Conservation (phyloP, 2,113 vertebrate genomes). For the Protomyctophum bolini region DNA sequence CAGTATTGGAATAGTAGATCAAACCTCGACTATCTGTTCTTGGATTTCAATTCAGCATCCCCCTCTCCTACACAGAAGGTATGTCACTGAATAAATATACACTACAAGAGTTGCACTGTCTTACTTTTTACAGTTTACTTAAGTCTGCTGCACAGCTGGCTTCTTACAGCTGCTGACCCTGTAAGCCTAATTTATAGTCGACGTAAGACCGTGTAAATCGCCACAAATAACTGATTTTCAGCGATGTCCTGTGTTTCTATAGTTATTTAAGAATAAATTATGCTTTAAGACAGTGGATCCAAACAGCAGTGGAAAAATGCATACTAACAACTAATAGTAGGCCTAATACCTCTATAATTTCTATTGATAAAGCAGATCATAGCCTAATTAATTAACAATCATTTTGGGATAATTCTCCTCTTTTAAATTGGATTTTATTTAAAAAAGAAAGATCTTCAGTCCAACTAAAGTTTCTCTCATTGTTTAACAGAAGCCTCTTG, state of each 20-base stretch:
- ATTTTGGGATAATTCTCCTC: not conserved
- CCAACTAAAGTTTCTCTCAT: not conserved
- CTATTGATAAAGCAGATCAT: not conserved
- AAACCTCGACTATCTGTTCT: conserved; percentile 92
- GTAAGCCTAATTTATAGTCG: too few relatives aligned
- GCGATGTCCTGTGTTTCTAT: too few relatives aligned
- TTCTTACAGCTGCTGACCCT: not conserved
- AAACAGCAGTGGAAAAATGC: not conserved
- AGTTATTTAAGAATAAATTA: too few relatives aligned
- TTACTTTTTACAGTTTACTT: not conserved
- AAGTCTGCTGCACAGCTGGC: not conserved
- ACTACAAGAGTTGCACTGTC: too few relatives aligned
- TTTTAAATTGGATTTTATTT: too few relatives aligned
- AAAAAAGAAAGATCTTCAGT: not conserved
- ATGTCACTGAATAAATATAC: not conserved
- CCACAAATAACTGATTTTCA: too few relatives aligned
- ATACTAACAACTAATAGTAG: not conserved
- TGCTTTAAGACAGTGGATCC: not conserved
- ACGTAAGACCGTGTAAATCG: not conserved
- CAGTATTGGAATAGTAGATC: conserved; percentile 82
- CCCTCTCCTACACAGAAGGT: conserved; percentile 94
- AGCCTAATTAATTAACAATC: not conserved
- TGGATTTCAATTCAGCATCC: conserved; percentile 94
- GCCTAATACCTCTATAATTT: too few relatives aligned
- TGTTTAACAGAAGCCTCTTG: conserved; percentile 84